Evolutionary conservation across 1,140 invertebrate genomes (phyloP).

Genomic region (Popillia japonica): DNA sequence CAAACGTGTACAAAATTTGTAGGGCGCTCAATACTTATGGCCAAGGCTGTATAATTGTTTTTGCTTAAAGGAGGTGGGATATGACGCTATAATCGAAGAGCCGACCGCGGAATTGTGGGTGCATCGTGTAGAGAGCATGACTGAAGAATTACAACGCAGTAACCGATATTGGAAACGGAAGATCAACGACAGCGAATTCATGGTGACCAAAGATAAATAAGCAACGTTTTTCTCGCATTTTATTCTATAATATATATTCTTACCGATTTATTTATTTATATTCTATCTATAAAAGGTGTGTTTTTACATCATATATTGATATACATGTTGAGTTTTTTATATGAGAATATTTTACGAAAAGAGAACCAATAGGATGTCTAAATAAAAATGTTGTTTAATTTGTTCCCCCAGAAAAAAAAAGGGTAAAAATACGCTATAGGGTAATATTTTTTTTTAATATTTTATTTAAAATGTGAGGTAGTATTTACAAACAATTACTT

Average conservation of each 20-base stretch:
- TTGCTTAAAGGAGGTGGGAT: not conserved
- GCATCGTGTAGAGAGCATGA: slow-evolving; percentile 44
- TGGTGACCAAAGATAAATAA: slow-evolving; percentile 44
- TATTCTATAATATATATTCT: not conserved
- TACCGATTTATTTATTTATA: slow-evolving; percentile 1
- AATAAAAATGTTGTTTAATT: not conserved
- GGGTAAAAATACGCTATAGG: not conserved
- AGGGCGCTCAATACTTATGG: too few species aligned
- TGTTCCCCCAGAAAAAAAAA: not conserved
- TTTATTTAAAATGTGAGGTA: slow-evolving; percentile 8
- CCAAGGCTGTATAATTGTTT: too few species aligned
- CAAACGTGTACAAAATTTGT: too few species aligned
- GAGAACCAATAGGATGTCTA: not conserved
- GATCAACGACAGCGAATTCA: slow-evolving; percentile 43
- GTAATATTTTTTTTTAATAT: not conserved
- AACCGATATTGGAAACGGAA: slow-evolving; percentile 45
- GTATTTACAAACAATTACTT: not conserved
- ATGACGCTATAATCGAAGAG: slow-evolving; percentile 30
- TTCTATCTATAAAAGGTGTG: not conserved
- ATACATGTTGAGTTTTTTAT: not conserved
- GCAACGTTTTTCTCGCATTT: not conserved
- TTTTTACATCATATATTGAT: slow-evolving; percentile 6
- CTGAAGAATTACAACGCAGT: slow-evolving; percentile 45
- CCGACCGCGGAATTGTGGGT: slow-evolving; percentile 41
- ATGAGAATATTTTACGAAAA: not conserved